Evolutionary conservation across 2,113 vertebrate species (phyloP).

Genomic region (Microtus ochrogaster): DNA sequence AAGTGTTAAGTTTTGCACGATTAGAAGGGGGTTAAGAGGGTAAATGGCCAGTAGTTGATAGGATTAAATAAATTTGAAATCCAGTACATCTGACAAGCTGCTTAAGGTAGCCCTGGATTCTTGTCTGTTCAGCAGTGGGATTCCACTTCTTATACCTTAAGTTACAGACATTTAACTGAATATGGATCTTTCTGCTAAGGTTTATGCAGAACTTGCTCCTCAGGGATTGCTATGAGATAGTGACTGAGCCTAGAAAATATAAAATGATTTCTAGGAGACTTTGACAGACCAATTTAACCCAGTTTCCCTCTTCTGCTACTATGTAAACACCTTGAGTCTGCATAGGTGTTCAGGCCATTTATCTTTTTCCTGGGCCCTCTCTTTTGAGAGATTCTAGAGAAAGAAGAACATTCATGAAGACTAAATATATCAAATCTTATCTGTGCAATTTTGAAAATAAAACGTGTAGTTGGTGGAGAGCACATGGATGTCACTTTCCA

Average conservation of each 20-base stretch:
- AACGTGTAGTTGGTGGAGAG: not conserved
- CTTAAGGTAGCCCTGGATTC: too few relatives aligned
- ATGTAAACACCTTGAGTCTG: not conserved
- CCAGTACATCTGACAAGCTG: not conserved
- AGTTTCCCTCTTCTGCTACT: too few relatives aligned
- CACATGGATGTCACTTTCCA: not conserved
- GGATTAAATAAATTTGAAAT: not conserved
- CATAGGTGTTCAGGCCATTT: not conserved
- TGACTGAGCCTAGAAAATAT: too few relatives aligned
- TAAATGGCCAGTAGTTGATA: too few relatives aligned
- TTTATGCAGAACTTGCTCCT: not conserved
- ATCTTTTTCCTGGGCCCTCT: not conserved
- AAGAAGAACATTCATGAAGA: not conserved
- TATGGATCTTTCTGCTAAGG: too few relatives aligned
- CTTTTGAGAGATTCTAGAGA: not conserved
- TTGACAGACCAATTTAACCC: not conserved
- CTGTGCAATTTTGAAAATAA: not conserved
- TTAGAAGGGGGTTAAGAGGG: not conserved
- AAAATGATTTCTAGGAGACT: too few relatives aligned
- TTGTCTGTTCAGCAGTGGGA: not conserved
- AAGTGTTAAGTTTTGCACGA: too few relatives aligned
- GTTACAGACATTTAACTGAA: not conserved
- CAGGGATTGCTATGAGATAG: too few relatives aligned
- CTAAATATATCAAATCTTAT: not conserved
- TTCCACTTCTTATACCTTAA: not conserved